A percentile compares a stretch with the other conserved stretches of the same genome.
Conservation (phyloP, 2,113 vertebrate genomes). For the Pelobates fuscus region DNA sequence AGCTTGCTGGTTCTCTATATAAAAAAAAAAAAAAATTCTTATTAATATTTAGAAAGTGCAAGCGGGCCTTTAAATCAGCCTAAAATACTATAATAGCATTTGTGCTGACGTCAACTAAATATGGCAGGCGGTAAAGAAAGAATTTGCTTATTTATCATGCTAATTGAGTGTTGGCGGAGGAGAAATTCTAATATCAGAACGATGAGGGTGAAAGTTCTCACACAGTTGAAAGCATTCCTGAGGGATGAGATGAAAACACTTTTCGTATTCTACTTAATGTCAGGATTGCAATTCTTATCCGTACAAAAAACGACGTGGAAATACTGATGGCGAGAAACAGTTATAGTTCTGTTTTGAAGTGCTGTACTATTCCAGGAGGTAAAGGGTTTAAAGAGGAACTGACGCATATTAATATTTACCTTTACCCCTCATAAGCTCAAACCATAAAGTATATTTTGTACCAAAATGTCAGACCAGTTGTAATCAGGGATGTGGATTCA, state of each 20-base stretch:
- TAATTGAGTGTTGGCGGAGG: conserved; percentile 44
- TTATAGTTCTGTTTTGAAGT: conserved; percentile 1
- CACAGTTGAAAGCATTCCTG: conserved; percentile 31
- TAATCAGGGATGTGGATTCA: no score
- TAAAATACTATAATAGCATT: conserved; percentile 42
- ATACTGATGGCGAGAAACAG: neutral
- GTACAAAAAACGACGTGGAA: neutral
- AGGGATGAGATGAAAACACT: conserved; percentile 24
- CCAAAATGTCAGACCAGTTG: no score
- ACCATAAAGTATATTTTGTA: no score
- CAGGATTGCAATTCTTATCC: conserved; percentile 11
- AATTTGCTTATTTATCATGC: conserved; percentile 46
- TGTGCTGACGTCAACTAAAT: conserved; percentile 41
- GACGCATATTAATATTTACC: no score
- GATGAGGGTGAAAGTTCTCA: conserved; percentile 36
- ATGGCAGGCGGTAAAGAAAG: conserved; percentile 7
- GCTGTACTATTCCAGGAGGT: no score
- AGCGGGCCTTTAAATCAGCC: conserved; percentile 40
- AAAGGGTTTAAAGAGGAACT: no score
- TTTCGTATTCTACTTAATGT: conserved; percentile 31
- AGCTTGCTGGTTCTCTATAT: conserved; percentile 13
- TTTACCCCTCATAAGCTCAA: no score
- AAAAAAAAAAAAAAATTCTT: conserved; percentile 20
- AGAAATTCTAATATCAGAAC: conserved; percentile 41
- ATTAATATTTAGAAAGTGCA: conserved; percentile 43